Conservation (phyloP, 2,113 vertebrate genomes). For the Entomyzon cyanotis region DNA sequence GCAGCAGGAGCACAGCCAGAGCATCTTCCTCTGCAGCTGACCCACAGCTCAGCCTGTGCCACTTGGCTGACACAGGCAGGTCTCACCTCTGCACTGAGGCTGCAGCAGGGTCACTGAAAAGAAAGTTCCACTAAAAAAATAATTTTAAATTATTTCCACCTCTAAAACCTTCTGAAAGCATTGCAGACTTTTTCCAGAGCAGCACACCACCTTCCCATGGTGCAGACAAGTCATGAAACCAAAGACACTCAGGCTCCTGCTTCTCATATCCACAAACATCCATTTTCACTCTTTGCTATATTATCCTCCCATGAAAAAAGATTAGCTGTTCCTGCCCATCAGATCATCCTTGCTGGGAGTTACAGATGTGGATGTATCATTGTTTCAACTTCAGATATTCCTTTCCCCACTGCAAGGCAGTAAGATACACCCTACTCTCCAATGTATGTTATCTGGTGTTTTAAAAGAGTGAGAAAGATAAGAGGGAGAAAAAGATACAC, state of each 20-base stretch:
- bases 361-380: neutral
- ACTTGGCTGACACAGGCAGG: accelerated
- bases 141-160: neutral
- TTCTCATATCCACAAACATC: neutral
- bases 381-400: neutral
- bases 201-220: accelerated
- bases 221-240: neutral
- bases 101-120: neutral
- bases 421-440: neutral
- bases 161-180: neutral
- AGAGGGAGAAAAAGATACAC: neutral
- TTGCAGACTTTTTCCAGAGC: neutral
- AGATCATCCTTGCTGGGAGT: neutral
- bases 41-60: neutral
- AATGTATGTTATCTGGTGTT: neutral
- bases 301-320: neutral
- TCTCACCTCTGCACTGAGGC: neutral
- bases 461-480: neutral
- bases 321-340: neutral
- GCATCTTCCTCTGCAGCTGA: neutral
- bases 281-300: neutral
- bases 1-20: accelerated
- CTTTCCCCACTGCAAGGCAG: neutral
- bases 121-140: neutral
- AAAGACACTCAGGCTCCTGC: accelerated